Percentiles rank a stretch among this genome's conserved stretches.
Evolutionary conservation across 2,797 vertebrate genomes (phyloP).

Genomic region (Pagetopsis macropterus): DNA sequence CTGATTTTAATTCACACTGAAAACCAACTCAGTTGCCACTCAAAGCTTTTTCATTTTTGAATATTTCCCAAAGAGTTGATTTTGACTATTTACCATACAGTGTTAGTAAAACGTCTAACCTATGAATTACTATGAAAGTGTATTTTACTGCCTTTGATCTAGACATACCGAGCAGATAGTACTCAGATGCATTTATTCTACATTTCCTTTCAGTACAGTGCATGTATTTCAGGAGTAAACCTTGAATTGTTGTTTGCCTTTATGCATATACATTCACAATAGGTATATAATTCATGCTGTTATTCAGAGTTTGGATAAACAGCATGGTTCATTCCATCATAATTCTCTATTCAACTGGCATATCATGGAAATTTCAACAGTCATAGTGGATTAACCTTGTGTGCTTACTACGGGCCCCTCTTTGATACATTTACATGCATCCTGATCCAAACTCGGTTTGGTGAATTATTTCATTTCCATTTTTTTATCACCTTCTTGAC

Average conservation of each 20-base stretch:
- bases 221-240: slow-evolving; percentile 60
- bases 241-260: slow-evolving; percentile 60
- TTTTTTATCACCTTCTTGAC: slow-evolving; percentile 90
- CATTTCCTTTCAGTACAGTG: slow-evolving; percentile 32
- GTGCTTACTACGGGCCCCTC: slow-evolving; percentile 82
- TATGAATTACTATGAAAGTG: slow-evolving; percentile 35
- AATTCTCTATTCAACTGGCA: slow-evolving; percentile 88
- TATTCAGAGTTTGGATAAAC: slow-evolving; percentile 80
- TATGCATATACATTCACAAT: slow-evolving; percentile 69
- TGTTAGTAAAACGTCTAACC: slow-evolving; percentile 27
- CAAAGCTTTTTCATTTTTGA: slow-evolving; percentile 41
- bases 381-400: slow-evolving; percentile 95
- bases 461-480: slow-evolving; percentile 90
- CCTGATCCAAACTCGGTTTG: slow-evolving; percentile 89
- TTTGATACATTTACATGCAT: slow-evolving; percentile 94
- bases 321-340: slow-evolving; percentile 77
- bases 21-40: slow-evolving; percentile 46
- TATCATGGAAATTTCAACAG: slow-evolving; percentile 95
- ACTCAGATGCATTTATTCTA: slow-evolving; percentile 30
- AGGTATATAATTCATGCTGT: slow-evolving; percentile 67
- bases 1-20: slow-evolving; percentile 58
- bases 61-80: slow-evolving; percentile 41
- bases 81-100: slow-evolving; percentile 27
- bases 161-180: slow-evolving; percentile 25
- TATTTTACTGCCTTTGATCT: slow-evolving; percentile 27